Evolutionary conservation across 2,888 invertebrate genomes (phyloP), one percentile per base, ranked within the genome.

Genomic region (Andrena bicolor): DNA sequence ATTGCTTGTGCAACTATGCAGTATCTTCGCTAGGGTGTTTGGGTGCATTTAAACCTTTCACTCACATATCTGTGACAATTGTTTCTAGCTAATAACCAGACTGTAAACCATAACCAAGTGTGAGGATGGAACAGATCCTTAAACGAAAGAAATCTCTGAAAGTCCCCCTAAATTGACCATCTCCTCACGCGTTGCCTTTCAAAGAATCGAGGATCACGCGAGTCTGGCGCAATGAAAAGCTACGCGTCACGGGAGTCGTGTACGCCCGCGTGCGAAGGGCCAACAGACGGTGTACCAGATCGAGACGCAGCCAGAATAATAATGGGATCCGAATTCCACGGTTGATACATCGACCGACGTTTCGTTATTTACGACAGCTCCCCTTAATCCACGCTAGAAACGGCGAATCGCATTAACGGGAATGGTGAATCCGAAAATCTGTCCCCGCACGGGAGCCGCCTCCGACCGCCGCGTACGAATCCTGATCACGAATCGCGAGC

Each of bases 291-390:
- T 86, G 86, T 86, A 86, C 86, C 83, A 85, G 88, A 87, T 87
- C 85, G 85, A 74, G 66, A 87, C 82, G 76, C 83, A 71, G 56
- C 28, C 61, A 76, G 92, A 92, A 92, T 92, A 92, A 91, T 90
- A 92, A 92, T 92, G 91, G 87, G 90, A 90, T 89, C 90, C 86
- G 87, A 92, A 90, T 88, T 89, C 88, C 88, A 84, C 88, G 86
- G 89, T 10, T 91, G 92, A 92, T 92, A 91, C 91, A 92, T 92
- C 91, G 91, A 90, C 90, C 85, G 91, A 90, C 89, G 88, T 90
- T 89, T 89, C 88, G 92, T 92, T 92, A 92, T 92, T 92, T 92
- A 92, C 89, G 91, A 84, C 87, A 82, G 85, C 85, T 81, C 88
- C 89, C 89, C 89, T 88, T 91, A 88, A 91, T 91, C 90, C 89